These are phyloP conservation scores for Petrocephalus sullivani DNA, from an alignment of 2,797 vertebrate species.

Conservation along the genomic window DNA sequence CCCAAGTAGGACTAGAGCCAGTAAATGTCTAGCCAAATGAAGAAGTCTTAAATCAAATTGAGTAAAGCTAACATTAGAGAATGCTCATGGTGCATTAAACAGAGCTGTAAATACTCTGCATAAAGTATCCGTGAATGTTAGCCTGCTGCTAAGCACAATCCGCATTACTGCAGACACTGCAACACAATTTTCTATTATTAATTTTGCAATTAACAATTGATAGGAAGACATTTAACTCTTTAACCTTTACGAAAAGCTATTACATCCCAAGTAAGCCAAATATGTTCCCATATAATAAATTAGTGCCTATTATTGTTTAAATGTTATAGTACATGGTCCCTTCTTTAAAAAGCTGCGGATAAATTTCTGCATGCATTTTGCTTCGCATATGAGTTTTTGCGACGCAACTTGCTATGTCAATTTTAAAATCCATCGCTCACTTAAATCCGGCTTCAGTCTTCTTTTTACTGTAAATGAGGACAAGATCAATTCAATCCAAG, in stretches of 20 bases:
- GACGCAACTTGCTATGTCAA: background rate
- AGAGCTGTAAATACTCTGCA: constrained; percentile 38
- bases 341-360: background rate
- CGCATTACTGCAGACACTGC: constrained; percentile 29
- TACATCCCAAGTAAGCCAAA: background rate
- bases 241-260: background rate
- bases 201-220: constrained; percentile 40
- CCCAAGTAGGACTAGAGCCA: constrained; percentile 16
- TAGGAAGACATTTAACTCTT: background rate
- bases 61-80: constrained; percentile 37
- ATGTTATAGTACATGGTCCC: background rate
- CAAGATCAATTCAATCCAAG: background rate
- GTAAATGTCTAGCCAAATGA: constrained; percentile 30
- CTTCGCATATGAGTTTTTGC: background rate
- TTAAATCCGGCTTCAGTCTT: background rate
- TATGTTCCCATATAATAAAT: background rate
- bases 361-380: background rate
- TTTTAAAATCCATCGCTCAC: background rate
- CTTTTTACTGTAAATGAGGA: background rate
- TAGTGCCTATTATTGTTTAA: background rate
- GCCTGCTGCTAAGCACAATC: constrained; percentile 33
- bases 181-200: constrained; percentile 39
- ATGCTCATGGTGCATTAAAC: constrained; percentile 36
- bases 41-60: constrained; percentile 45
- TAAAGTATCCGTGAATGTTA: constrained; percentile 44